A percentile compares a stretch with the other conserved stretches of the same genome.
Conservation (phyloP, 2,113 vertebrate genomes). For the Danio rerio region GRCz12tu NC_133190.1:24608001-24608500, state of each 20-base stretch:
- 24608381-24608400: constrained; percentile 12
- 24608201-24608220: constrained; percentile 36
- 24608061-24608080: not conserved
- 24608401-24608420: constrained; percentile 55
- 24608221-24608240: not conserved
- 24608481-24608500: constrained; percentile 35
- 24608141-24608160: constrained; percentile 4
- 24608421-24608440: constrained; percentile 61
- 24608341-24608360: not conserved
- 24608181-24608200: constrained; percentile 52
- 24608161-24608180: not conserved
- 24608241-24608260: not conserved
- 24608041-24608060: not conserved
- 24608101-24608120: not conserved
- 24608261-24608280: constrained; percentile 28
- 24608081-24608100: constrained; percentile 43
- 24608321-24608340: constrained; percentile 60
- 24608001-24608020: too few species aligned
- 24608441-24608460: constrained; percentile 45
- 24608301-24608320: constrained; percentile 57
- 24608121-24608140: not conserved
- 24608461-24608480: constrained; percentile 24
- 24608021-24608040: not conserved
- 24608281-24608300: constrained; percentile 60
- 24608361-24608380: not conserved